Conservation (phyloP, 2,888 invertebrate genomes). For the Ferrisia virgata region DNA sequence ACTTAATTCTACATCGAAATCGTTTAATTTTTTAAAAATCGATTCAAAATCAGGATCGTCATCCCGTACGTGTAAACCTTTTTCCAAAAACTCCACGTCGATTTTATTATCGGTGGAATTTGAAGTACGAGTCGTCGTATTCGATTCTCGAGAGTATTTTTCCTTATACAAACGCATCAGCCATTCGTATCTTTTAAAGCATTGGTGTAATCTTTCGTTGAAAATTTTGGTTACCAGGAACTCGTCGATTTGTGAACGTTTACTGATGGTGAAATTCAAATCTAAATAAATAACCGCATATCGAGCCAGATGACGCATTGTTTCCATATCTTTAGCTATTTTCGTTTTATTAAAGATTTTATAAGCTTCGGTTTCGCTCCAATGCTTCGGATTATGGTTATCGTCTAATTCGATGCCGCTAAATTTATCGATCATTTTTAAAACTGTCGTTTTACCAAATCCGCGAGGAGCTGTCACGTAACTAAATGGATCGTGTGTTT, state of each 20-base stretch:
- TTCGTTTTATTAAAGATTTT: not conserved
- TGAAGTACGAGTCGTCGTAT: no score
- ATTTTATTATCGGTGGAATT: not conserved
- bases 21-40: not conserved
- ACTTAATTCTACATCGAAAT: not conserved
- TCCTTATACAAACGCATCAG: not conserved
- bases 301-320: not conserved
- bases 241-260: not conserved
- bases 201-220: not conserved
- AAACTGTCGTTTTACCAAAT: not conserved
- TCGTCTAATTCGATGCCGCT: not conserved
- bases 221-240: not conserved
- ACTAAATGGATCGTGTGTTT: not conserved
- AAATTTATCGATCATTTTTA: constrained; percentile 3
- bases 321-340: not conserved
- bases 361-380: not conserved
- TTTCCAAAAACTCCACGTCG: not conserved
- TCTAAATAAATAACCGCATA: not conserved
- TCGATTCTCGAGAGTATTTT: not conserved
- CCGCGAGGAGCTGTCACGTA: not conserved
- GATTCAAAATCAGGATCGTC: not conserved
- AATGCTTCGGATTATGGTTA: not conserved
- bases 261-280: not conserved
- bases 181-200: constrained; percentile 1
- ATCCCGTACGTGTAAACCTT: not conserved